These are phyloP conservation scores for Philaenus spumarius DNA, from an alignment of 1,140 invertebrate genomes.

Conservation along the genomic window DNA sequence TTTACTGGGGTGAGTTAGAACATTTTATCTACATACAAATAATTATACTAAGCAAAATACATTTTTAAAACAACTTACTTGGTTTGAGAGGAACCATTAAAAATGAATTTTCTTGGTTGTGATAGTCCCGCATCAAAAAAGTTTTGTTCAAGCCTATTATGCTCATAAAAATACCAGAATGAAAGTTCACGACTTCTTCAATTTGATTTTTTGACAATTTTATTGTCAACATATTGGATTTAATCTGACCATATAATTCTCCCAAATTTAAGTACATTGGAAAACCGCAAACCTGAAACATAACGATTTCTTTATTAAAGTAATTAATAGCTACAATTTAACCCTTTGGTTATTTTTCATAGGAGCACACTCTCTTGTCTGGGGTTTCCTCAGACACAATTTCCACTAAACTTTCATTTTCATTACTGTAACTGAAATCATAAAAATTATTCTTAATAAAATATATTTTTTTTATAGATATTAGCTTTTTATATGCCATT, in stretches of 20 bases:
- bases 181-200: constrained; percentile 54
- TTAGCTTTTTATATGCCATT: no score
- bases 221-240: constrained; percentile 45
- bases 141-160: constrained; percentile 69
- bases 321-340: no score
- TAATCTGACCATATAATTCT: constrained; percentile 59
- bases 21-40: no score
- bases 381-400: no score
- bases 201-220: constrained; percentile 47
- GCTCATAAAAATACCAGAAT: constrained; percentile 58
- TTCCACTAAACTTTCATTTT: no score
- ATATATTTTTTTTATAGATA: no score
- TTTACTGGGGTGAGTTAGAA: no score
- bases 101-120: constrained; percentile 56
- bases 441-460: no score
- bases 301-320: not conserved
- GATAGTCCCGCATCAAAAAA: constrained; percentile 64
- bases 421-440: no score
- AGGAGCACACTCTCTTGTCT: no score
- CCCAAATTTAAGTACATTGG: constrained; percentile 81
- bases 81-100: constrained; percentile 52
- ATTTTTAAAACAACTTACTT: constrained; percentile 13
- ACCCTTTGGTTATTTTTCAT: no score
- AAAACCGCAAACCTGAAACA: constrained; percentile 61
- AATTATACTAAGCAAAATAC: no score